These are phyloP conservation scores for Cyanistes caeruleus DNA, from an alignment of 2,113 vertebrate species.

Conservation along the genomic window DNA sequence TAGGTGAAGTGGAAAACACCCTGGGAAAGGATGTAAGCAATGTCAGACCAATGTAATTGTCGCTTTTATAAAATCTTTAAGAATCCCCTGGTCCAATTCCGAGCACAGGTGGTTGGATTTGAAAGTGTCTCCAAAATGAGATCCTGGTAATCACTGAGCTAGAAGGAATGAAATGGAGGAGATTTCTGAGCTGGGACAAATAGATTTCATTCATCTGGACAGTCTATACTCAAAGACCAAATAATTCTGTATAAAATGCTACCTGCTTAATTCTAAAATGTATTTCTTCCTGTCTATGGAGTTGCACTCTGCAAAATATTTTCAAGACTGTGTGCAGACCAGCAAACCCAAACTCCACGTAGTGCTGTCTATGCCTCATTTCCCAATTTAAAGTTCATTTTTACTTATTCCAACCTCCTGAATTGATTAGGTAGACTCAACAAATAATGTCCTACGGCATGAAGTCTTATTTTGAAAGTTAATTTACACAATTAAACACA, in stretches of 20 bases:
- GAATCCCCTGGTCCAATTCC: neutral
- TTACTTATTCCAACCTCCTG: neutral
- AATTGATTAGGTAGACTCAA: neutral
- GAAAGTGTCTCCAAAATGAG: neutral
- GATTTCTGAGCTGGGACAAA: slow-evolving; percentile 14
- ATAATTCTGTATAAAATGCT: neutral
- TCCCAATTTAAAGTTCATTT: neutral
- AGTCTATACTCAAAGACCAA: neutral
- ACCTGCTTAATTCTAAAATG: neutral
- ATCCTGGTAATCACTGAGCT: slow-evolving; percentile 5
- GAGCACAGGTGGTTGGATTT: neutral
- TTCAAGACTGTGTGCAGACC: neutral
- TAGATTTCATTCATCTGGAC: neutral
- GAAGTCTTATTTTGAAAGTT: neutral
- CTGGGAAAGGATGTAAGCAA: neutral
- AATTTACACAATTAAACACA: neutral
- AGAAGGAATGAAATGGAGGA: neutral
- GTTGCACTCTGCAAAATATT: neutral
- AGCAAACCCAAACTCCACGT: neutral
- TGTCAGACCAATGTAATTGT: neutral
- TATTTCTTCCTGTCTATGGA: neutral
- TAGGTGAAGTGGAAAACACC: slow-evolving; percentile 7
- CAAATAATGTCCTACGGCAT: neutral
- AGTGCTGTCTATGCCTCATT: neutral
- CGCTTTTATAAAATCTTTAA: slow-evolving; percentile 22